Evolutionary conservation across 2,113 vertebrate species (phyloP).

Genomic region (Ptilonorhynchus violaceus): DNA sequence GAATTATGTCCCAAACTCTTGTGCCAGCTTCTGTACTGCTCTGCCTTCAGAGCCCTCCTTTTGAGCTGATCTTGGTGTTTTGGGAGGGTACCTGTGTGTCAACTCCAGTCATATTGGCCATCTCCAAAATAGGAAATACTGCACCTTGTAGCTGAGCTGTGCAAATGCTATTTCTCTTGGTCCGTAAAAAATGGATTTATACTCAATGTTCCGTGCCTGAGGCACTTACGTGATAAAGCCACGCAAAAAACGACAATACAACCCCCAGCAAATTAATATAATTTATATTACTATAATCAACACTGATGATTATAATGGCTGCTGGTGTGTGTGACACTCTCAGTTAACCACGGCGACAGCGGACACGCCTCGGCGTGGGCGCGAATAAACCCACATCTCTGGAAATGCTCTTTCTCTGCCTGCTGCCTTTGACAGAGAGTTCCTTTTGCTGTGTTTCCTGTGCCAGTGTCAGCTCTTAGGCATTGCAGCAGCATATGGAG

Average conservation of each 20-base stretch:
- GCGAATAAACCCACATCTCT: not conserved
- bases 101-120: not conserved
- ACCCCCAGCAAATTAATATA: not conserved
- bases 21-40: not conserved
- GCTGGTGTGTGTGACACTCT: not conserved
- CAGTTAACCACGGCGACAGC: not conserved
- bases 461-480: slow-evolving; percentile 77
- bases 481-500: slow-evolving; percentile 80
- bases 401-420: not conserved
- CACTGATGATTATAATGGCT: not conserved
- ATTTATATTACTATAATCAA: not conserved
- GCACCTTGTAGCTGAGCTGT: not conserved
- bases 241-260: not conserved
- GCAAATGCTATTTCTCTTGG: not conserved
- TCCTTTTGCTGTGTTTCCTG: not conserved
- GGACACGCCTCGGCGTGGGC: not conserved
- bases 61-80: not conserved
- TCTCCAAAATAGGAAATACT: not conserved
- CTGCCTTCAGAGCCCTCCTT: not conserved
- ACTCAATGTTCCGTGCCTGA: not conserved
- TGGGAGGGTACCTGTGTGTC: not conserved
- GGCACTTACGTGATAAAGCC: not conserved
- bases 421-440: not conserved
- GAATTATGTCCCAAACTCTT: not conserved
- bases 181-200: not conserved